phyloP scores from a whole-genome alignment of 2,888 invertebrate species.

The Gastracanthus pulcherrimus region DNA sequence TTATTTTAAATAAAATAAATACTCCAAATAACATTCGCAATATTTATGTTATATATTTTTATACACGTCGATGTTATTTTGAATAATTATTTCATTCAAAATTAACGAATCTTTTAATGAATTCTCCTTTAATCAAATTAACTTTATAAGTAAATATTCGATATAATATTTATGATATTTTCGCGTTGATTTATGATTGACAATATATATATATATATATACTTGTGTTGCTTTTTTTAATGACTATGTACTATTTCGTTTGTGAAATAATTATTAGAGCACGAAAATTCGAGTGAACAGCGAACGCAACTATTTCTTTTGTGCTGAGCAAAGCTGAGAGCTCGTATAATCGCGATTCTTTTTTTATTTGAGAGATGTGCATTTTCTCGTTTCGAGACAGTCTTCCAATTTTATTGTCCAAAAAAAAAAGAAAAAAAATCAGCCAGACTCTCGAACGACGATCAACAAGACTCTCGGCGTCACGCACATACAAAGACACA shows the following conservation, averaged over 20 bases:
- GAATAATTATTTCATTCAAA: background rate
- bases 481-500: conserved; percentile 35
- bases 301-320: conserved; percentile 35
- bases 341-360: conserved; percentile 17
- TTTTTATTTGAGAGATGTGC: conserved; percentile 46
- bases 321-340: conserved; percentile 37
- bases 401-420: conserved; percentile 52
- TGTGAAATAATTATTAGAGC: background rate
- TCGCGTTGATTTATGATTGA: background rate
- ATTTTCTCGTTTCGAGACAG: conserved; percentile 51
- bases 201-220: too few relatives aligned
- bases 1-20: conserved; percentile 24
- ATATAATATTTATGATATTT: conserved; percentile 20
- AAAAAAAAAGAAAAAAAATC: conserved; percentile 17
- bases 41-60: conserved; percentile 7
- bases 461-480: conserved; percentile 49
- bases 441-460: conserved; percentile 38
- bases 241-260: conserved; percentile 22
- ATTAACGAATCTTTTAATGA: background rate
- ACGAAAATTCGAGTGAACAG: conserved; percentile 30
- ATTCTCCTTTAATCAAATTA: background rate
- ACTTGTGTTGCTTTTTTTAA: background rate
- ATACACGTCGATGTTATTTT: background rate
- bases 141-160: conserved; percentile 10
- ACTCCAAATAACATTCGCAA: background rate